These are phyloP conservation scores for Austrofundulus limnaeus DNA, from an alignment of 2,113 vertebrate genomes.

Conservation along the genomic window DNA sequence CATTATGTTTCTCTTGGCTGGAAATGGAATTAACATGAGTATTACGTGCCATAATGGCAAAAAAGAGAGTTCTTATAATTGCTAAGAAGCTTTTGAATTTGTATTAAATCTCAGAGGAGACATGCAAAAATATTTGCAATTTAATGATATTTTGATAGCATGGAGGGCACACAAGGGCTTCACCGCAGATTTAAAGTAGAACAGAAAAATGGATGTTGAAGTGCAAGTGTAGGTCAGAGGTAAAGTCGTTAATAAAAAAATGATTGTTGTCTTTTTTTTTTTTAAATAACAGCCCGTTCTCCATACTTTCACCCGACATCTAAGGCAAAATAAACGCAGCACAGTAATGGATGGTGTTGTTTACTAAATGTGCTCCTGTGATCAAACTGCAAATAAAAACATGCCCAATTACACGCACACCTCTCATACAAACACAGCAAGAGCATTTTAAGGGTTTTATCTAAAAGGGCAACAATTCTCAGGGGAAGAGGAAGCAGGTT, in stretches of 20 bases:
- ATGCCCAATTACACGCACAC: not conserved
- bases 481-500: conserved; percentile 23
- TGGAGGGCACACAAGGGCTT: too few species aligned
- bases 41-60: not conserved
- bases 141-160: not conserved
- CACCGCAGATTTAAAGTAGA: too few species aligned
- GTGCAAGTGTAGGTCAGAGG: too few species aligned
- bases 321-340: not conserved
- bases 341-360: not conserved
- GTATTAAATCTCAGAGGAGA: not conserved
- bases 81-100: not conserved
- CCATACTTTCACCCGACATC: too few species aligned
- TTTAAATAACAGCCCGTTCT: too few species aligned
- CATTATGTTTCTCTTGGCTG: not conserved
- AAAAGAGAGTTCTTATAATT: not conserved
- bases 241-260: too few species aligned
- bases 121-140: not conserved
- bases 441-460: conserved; percentile 7
- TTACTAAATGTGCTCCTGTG: not conserved
- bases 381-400: not conserved
- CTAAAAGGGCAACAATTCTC: conserved; percentile 11
- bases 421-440: conserved; percentile 2
- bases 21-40: not conserved
- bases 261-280: too few species aligned
- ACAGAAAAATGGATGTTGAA: too few species aligned